Conservation (phyloP, 2,888 invertebrate species). For the Caenorhabditis sp. region DNA sequence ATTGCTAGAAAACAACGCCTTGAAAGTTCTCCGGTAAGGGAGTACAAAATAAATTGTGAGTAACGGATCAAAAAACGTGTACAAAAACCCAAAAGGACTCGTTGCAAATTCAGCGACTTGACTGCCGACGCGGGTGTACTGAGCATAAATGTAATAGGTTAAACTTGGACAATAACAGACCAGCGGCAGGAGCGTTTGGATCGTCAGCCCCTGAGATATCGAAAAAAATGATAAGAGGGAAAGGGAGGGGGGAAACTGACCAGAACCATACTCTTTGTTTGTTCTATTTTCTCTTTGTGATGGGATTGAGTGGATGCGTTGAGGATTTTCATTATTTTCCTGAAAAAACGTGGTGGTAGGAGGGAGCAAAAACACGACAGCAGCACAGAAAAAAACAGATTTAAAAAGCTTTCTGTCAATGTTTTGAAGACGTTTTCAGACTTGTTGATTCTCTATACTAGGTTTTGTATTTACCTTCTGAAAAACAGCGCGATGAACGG, state of each 20-base stretch:
- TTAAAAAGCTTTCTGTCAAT: too few relatives aligned
- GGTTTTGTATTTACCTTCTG: constrained; percentile 17
- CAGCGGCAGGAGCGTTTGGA: constrained; percentile 35
- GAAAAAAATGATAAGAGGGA: background rate
- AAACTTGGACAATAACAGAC: constrained; percentile 32
- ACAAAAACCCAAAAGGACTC: constrained; percentile 22
- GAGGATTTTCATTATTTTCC: constrained; percentile 41
- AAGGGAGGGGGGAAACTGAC: background rate
- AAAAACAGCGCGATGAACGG: constrained; percentile 32
- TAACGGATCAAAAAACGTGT: constrained; percentile 30
- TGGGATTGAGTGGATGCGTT: constrained; percentile 18
- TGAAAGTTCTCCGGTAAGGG: constrained; percentile 29
- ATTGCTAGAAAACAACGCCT: constrained; percentile 2
- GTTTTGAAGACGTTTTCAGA: too few relatives aligned
- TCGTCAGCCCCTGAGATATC: constrained; percentile 42
- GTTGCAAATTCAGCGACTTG: constrained; percentile 16
- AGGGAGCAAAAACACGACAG: too few relatives aligned
- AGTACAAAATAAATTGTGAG: constrained; percentile 37
- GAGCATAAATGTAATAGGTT: constrained; percentile 28
- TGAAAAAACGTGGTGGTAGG: background rate
- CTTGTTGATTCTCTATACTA: too few relatives aligned
- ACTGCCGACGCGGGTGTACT: constrained; percentile 6
- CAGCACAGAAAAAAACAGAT: too few relatives aligned
- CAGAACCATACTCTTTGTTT: constrained; percentile 40
- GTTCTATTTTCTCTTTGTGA: constrained; percentile 26